A percentile compares a stretch with the other conserved stretches of the same genome.
These are phyloP conservation scores for Melinaea menophilus DNA, from an alignment of 2,888 invertebrate species.

Conservation along the genomic window DNA sequence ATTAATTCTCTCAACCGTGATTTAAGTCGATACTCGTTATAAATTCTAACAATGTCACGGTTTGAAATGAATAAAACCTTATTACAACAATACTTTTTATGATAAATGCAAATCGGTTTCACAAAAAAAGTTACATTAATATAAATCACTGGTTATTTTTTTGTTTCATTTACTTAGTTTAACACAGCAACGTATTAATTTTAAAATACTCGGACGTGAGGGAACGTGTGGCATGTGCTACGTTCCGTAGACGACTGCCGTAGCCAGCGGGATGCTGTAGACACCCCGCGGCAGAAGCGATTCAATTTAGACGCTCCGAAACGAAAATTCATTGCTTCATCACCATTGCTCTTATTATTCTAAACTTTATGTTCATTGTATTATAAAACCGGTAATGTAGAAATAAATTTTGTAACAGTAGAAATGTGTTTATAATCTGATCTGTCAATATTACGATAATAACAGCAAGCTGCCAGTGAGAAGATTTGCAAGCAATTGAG, in stretches of 20 bases:
- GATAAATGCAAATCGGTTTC: neutral
- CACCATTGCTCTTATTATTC: slow-evolving; percentile 39
- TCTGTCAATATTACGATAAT: slow-evolving; percentile 22
- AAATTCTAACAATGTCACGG: slow-evolving; percentile 13
- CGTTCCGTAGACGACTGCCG: slow-evolving; percentile 67
- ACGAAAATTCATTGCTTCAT: slow-evolving; percentile 34
- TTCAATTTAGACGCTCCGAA: slow-evolving; percentile 42
- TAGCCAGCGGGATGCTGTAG: slow-evolving; percentile 56
- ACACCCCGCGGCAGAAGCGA: slow-evolving; percentile 46
- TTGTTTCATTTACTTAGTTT: neutral
- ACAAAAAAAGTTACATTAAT: neutral
- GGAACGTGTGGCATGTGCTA: slow-evolving; percentile 57
- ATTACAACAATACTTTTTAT: neutral
- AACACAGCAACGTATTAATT: slow-evolving; percentile 27
- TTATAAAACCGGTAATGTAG: slow-evolving; percentile 23
- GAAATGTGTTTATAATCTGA: slow-evolving; percentile 7
- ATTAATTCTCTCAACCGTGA: slow-evolving; percentile 20
- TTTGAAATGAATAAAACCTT: slow-evolving; percentile 8
- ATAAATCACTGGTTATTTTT: neutral
- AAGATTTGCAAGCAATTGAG: slow-evolving; percentile 43
- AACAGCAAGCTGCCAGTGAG: slow-evolving; percentile 37
- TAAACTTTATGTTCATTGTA: slow-evolving; percentile 9
- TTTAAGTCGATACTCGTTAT: slow-evolving; percentile 24
- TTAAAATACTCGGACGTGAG: slow-evolving; percentile 48
- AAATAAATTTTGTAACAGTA: slow-evolving; percentile 1